Percentiles rank a stretch among this genome's conserved stretches.
These are phyloP conservation scores for Meriones unguiculatus DNA, from an alignment of 2,113 vertebrate species.

Conservation along the genomic window DNA sequence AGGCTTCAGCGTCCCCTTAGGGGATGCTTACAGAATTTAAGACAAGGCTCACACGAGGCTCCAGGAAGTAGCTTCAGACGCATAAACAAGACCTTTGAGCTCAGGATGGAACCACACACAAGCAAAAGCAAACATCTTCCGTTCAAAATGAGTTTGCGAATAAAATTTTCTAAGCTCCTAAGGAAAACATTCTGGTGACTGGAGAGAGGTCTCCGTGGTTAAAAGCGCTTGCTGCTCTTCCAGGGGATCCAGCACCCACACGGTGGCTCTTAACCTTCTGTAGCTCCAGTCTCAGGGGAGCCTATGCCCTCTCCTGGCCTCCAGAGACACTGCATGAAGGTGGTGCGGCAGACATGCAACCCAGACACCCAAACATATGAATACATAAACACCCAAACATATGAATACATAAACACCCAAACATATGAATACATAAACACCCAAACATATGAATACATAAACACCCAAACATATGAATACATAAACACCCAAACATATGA, in stretches of 20 bases:
- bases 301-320: not conserved
- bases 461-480: not conserved
- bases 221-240: not conserved
- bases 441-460: not conserved
- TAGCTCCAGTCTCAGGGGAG: not conserved
- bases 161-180: not conserved
- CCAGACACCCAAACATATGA: not conserved
- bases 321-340: not conserved
- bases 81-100: not conserved
- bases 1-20: not conserved
- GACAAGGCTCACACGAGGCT: not conserved
- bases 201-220: not conserved
- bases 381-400: not conserved
- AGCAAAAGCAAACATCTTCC: not conserved
- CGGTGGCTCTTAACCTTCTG: not conserved
- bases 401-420: not conserved
- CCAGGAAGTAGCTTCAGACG: not conserved
- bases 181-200: not conserved
- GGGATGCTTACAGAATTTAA: not conserved
- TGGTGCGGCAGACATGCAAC: not conserved
- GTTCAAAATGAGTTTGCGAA: conserved; percentile 3
- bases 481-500: not conserved
- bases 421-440: not conserved
- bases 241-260: not conserved
- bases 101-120: conserved; percentile 1